A percentile compares a stretch with the other conserved stretches of the same genome.
Evolutionary conservation across 2,797 vertebrate species (phyloP).

Genomic region (Amazona ochrocephala): DNA sequence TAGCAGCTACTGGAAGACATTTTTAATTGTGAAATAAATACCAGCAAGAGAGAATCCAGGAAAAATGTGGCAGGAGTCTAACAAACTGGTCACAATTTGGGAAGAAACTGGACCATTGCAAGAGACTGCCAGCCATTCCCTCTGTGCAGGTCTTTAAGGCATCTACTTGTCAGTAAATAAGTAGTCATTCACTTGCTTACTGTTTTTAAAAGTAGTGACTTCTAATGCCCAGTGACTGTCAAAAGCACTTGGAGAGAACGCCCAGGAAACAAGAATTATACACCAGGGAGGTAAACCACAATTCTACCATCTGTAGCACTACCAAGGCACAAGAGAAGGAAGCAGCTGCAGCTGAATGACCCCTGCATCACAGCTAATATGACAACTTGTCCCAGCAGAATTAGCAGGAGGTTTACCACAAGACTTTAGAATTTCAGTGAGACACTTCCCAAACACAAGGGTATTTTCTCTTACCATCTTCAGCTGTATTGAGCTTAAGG

Average conservation of each 20-base stretch:
- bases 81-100: background rate
- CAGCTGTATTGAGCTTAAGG: conserved; percentile 91
- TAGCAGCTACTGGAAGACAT: background rate
- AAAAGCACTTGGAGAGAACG: background rate
- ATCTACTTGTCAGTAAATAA: background rate
- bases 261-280: background rate
- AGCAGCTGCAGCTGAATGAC: background rate
- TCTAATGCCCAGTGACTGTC: background rate
- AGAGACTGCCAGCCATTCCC: background rate
- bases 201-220: background rate
- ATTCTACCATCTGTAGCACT: background rate
- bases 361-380: background rate
- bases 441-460: background rate
- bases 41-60: background rate
- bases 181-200: background rate
- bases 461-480: conserved; percentile 85
- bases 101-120: background rate
- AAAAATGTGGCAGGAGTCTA: background rate
- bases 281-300: background rate
- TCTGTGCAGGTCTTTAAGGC: background rate
- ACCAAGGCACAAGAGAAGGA: background rate
- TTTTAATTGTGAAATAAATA: background rate
- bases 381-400: background rate
- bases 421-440: background rate
- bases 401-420: background rate